Conservation (phyloP, 2,113 vertebrate species). For the Mola mola region DNA sequence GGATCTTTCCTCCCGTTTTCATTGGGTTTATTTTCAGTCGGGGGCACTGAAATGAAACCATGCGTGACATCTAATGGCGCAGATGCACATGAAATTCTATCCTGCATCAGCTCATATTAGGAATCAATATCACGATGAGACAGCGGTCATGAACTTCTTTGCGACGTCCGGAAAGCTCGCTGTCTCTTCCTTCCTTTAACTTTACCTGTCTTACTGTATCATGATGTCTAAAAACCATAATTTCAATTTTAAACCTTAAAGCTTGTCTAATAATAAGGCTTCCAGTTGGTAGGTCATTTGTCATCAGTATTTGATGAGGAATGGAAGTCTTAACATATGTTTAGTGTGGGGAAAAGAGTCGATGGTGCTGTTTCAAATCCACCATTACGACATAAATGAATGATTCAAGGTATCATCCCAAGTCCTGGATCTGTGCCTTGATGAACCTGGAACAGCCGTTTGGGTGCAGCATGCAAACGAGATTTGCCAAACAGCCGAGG, state of each 20-base stretch:
- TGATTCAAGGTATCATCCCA: conserved; percentile 8
- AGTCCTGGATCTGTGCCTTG: conserved; percentile 4
- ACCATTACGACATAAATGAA: conserved; percentile 1
- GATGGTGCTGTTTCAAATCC: too few relatives aligned
- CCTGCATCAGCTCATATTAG: conserved; percentile 25
- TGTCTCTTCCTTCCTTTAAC: not conserved
- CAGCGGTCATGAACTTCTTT: conserved; percentile 9
- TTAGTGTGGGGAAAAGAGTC: too few relatives aligned
- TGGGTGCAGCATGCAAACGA: conserved; percentile 3
- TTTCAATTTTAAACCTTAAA: too few relatives aligned
- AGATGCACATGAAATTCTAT: conserved; percentile 29
- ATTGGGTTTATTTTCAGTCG: conserved; percentile 2
- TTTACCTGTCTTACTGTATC: not conserved
- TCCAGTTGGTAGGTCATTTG: too few relatives aligned
- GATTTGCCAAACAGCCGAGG: conserved; percentile 3
- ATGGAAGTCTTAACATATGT: too few relatives aligned
- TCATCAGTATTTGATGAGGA: too few relatives aligned
- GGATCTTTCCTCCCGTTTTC: not conserved
- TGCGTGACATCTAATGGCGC: conserved; percentile 40
- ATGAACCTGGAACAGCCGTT: conserved; percentile 12
- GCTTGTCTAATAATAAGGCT: too few relatives aligned
- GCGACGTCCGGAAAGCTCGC: not conserved
- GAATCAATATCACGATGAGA: conserved; percentile 38
- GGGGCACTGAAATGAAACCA: conserved; percentile 14
- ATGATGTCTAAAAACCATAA: too few relatives aligned